A percentile compares a stretch with the other conserved stretches of the same genome.
These are phyloP conservation scores for Nasonia vitripennis DNA, from an alignment of 1,140 invertebrate genomes.

Conservation along the genomic window DNA sequence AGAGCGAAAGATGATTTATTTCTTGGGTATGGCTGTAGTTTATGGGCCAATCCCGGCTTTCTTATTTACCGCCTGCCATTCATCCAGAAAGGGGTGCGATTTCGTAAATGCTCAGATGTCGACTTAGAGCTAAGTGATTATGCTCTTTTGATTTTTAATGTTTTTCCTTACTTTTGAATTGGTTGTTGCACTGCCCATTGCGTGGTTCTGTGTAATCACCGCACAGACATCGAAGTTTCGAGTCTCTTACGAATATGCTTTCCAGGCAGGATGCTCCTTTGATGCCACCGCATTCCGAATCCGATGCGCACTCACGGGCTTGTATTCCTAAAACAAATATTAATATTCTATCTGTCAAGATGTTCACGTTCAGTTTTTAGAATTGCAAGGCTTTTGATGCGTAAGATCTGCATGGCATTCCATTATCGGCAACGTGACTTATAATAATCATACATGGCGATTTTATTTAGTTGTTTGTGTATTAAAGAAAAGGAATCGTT, in stretches of 20 bases:
- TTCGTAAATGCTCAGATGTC: background rate
- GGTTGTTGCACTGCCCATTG: conserved; percentile 79
- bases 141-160: background rate
- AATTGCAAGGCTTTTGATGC: too few relatives aligned
- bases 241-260: conserved; percentile 70
- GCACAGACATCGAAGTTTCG: conserved; percentile 79
- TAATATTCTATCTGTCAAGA: too few relatives aligned
- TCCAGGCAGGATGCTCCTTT: conserved; percentile 79
- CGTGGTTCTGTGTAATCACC: conserved; percentile 79
- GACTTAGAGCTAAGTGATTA: background rate
- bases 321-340: conserved; percentile 62
- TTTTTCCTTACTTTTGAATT: conserved; percentile 74
- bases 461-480: background rate
- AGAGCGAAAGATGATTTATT: conserved; percentile 15
- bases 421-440: background rate
- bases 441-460: background rate
- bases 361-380: too few relatives aligned
- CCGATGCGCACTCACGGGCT: conserved; percentile 78
- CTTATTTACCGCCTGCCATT: conserved; percentile 24
- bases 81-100: background rate
- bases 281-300: conserved; percentile 79
- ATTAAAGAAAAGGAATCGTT: too few relatives aligned
- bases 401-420: too few relatives aligned
- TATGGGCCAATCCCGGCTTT: conserved; percentile 30
- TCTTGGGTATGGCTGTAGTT: conserved; percentile 2